Evolutionary conservation across 2,113 vertebrate genomes (phyloP).

Genomic region (Hydropotes inermis): DNA sequence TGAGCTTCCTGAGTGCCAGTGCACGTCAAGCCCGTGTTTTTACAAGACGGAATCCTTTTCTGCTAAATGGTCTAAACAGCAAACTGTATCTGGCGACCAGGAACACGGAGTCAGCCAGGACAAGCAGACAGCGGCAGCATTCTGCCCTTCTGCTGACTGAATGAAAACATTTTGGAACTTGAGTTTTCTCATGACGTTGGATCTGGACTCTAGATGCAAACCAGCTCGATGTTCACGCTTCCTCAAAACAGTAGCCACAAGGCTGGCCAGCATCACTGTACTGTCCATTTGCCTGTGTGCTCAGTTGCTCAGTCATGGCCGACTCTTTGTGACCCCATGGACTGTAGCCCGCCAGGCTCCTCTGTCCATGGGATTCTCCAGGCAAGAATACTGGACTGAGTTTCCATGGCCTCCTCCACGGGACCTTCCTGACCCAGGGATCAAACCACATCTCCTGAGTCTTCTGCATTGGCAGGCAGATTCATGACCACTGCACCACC

Average conservation of each 20-base stretch:
- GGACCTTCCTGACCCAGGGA: not conserved
- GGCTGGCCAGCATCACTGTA: rapidly evolving
- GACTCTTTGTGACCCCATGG: not conserved
- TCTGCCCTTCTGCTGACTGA: conserved; percentile 69
- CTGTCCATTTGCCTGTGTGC: not conserved
- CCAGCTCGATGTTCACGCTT: not conserved
- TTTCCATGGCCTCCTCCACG: not conserved
- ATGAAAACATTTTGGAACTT: conserved; percentile 31
- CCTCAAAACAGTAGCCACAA: conserved; percentile 54
- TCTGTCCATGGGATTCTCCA: not conserved
- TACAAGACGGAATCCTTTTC: not conserved
- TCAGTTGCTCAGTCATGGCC: not conserved
- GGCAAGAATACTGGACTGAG: not conserved
- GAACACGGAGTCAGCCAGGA: not conserved
- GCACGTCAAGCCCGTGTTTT: not conserved
- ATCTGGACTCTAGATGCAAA: conserved; percentile 51
- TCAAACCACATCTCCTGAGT: not conserved
- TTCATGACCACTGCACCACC: not conserved
- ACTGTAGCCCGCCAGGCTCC: not conserved
- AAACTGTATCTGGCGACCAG: not conserved
- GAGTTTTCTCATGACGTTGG: not conserved
- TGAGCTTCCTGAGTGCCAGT: not conserved
- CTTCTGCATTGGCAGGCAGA: not conserved
- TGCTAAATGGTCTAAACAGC: not conserved
- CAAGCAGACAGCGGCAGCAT: conserved; percentile 50